Evolutionary conservation across 2,113 vertebrate genomes (phyloP), one percentile per base, ranked within the genome.

Genomic region (Scytalopus superciliaris): DNA sequence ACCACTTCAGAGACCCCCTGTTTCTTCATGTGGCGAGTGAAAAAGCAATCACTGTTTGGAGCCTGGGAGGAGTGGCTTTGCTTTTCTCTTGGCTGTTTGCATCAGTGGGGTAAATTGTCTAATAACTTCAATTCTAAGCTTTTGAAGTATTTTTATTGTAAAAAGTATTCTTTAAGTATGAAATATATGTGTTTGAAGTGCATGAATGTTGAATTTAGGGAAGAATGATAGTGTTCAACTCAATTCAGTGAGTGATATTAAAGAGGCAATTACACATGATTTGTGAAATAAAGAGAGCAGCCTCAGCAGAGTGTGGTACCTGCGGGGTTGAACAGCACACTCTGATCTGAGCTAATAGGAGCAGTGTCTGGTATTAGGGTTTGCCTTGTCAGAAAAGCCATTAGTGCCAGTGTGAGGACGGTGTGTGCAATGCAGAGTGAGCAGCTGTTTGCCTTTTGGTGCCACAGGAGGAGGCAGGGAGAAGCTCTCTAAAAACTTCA

Each of bases 301-400:
- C 62, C 80, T 78, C 22, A 62, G 89, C 74, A n/a, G 57, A 62
- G 42, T 10, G 75, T 24, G 90, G 27, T 94, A 87, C 93, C 95
- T 89, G 88, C 77, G 23, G 94, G 94, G 90, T 82, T 84, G 73
- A 73, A 35, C 88, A 70, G 93, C 82, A 42, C 59, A 31, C 73
- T 94, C 76, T 90, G 86, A 89, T 95, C 94, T 60, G 45, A 94
- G 93, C 90, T 96, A 89, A 92, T 91, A 90, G 80, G 93, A 93
- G 74, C 4, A 10, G 37, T 55, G 63, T 64, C 87, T 89, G 69
- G 94, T 49, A 68, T 85, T 79, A 50, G 90, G 42, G 66, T 66
- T 96, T 74, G 81, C 74, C 90, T 93, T 63, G 64, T 70, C 63
- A 67, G 91, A 84, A 83, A 70, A n/a, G 1, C 84, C 56, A 24